Evolutionary conservation across 2,113 vertebrate genomes (phyloP).

Genomic region (Fulmarus glacialis): DNA sequence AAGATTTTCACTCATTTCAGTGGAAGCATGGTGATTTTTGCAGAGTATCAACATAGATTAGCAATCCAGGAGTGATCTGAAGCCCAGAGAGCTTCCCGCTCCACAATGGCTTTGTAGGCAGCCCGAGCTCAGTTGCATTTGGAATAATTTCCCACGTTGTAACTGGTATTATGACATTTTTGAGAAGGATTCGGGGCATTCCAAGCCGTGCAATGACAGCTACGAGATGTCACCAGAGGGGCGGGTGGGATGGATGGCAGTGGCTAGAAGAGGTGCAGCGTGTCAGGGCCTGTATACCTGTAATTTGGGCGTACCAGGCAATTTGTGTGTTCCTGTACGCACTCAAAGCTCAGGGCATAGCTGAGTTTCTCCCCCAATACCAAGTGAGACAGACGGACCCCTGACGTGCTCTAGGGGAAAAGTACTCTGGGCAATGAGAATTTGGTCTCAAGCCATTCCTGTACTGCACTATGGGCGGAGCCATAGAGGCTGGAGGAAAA

Average conservation of each 20-base stretch:
- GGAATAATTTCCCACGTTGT: background rate
- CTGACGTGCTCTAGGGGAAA: background rate
- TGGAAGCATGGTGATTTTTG: background rate
- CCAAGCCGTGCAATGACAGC: background rate
- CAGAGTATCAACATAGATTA: too few species aligned
- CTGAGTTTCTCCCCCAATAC: background rate
- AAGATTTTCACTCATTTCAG: background rate
- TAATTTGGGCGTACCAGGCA: background rate
- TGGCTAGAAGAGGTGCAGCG: background rate
- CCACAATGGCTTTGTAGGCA: background rate
- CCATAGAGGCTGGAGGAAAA: background rate
- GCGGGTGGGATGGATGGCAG: background rate
- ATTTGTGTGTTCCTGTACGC: background rate
- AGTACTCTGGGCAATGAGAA: background rate
- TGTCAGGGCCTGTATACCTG: background rate
- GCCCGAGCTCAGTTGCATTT: background rate
- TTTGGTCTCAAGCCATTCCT: too few species aligned
- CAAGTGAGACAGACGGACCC: background rate
- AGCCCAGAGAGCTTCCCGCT: background rate
- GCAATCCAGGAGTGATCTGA: background rate
- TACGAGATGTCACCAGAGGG: background rate
- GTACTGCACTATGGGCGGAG: background rate
- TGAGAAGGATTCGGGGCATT: background rate
- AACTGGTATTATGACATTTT: accelerated
- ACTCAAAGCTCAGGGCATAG: background rate